Conservation (phyloP, 2,797 vertebrate genomes). For the Telmatherina bonti region DNA sequence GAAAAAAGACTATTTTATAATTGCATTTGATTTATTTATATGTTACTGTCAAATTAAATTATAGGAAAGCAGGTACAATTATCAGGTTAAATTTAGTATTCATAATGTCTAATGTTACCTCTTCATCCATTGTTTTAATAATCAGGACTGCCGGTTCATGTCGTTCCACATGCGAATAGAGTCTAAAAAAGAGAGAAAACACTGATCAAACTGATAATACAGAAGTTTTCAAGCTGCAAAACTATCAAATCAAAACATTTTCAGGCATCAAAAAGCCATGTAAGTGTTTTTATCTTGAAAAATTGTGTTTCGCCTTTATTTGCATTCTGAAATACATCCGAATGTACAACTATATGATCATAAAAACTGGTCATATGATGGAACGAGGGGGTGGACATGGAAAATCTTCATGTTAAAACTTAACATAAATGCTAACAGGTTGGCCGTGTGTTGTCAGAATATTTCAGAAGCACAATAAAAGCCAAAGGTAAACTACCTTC, state of each 20-base stretch:
- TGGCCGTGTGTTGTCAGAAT: too few relatives aligned
- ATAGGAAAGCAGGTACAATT: neutral
- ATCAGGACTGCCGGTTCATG: constrained; percentile 85
- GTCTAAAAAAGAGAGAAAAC: constrained; percentile 69
- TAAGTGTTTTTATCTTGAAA: neutral
- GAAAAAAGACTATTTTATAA: neutral
- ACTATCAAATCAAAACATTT: neutral
- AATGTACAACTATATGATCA: too few relatives aligned
- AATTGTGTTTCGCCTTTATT: neutral
- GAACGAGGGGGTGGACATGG: too few relatives aligned
- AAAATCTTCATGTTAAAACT: too few relatives aligned
- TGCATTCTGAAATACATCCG: too few relatives aligned
- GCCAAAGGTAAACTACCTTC: too few relatives aligned
- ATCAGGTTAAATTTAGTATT: neutral
- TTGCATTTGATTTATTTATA: neutral
- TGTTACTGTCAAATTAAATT: neutral
- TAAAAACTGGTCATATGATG: too few relatives aligned
- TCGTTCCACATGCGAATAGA: constrained; percentile 86
- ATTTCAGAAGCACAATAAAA: too few relatives aligned
- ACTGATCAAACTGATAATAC: neutral
- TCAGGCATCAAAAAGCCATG: neutral
- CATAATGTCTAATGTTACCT: constrained; percentile 73
- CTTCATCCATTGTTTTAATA: constrained; percentile 85
- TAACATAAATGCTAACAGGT: too few relatives aligned
- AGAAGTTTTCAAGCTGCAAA: too few relatives aligned